Evolutionary conservation across 2,888 invertebrate species (phyloP).

Genomic region (Cephalotes varians): DNA sequence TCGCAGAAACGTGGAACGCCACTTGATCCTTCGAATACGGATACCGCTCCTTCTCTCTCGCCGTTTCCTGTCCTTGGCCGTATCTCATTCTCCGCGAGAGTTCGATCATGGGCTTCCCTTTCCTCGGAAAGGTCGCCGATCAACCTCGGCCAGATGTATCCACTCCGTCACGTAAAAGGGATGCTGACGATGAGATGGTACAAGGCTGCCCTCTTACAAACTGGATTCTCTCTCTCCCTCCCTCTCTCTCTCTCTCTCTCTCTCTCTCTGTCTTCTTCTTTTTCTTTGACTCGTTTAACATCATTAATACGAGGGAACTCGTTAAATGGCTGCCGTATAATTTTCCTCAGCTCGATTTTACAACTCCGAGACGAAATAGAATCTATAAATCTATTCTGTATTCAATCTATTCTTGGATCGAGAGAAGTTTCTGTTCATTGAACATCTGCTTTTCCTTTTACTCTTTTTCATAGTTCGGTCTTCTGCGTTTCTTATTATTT

Average conservation of each 20-base stretch:
- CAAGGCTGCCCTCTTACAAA: constrained; percentile 29
- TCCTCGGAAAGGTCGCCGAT: constrained; percentile 30
- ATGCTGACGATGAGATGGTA: constrained; percentile 20
- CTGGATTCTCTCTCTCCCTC: background rate
- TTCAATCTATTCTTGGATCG: background rate
- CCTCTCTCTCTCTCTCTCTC: constrained; percentile 16
- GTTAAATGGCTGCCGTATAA: constrained; percentile 57
- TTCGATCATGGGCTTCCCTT: constrained; percentile 29
- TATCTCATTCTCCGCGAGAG: constrained; percentile 22
- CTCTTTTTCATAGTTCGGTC: background rate
- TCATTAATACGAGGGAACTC: constrained; percentile 50
- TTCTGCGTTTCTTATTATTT: background rate
- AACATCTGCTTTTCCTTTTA: background rate
- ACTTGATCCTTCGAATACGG: constrained; percentile 33
- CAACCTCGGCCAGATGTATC: constrained; percentile 41
- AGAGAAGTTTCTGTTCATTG: background rate
- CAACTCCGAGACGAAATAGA: background rate
- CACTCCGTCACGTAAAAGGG: constrained; percentile 16
- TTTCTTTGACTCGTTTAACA: constrained; percentile 11
- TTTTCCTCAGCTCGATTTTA: constrained; percentile 46
- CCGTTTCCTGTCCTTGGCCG: constrained; percentile 36
- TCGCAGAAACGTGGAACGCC: constrained; percentile 16
- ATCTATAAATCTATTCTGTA: background rate
- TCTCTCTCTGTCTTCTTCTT: background rate
- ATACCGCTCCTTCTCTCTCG: constrained; percentile 10